phyloP scores from a whole-genome alignment of 2,113 vertebrate species.

The Sinocyclocheilus anshuiensis region DNA sequence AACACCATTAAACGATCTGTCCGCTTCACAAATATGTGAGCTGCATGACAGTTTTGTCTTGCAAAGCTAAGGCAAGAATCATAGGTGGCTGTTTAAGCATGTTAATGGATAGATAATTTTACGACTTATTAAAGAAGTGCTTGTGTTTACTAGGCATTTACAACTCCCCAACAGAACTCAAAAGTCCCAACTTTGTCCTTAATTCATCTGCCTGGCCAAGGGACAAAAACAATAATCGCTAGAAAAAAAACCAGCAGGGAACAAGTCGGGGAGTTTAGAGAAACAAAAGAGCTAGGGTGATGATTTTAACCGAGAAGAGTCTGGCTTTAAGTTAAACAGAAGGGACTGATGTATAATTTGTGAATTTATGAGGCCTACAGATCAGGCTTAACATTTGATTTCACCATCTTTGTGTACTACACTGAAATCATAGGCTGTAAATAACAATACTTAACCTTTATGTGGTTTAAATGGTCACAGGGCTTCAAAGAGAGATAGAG shows the following conservation, averaged over 20 bases:
- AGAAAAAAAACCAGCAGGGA: background rate
- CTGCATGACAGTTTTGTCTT: slow-evolving; percentile 2
- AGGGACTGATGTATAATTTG: slow-evolving; percentile 18
- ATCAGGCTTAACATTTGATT: slow-evolving; percentile 2
- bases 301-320: slow-evolving; percentile 8
- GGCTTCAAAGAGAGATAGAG: background rate
- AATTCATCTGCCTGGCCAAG: slow-evolving; percentile 35
- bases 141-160: slow-evolving; percentile 36
- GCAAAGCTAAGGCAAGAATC: slow-evolving; percentile 36
- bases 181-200: slow-evolving; percentile 15
- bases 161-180: slow-evolving; percentile 2
- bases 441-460: slow-evolving; percentile 7
- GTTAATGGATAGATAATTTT: slow-evolving; percentile 28
- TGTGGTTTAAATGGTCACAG: background rate
- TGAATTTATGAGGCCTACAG: slow-evolving; percentile 7
- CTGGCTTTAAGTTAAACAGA: background rate
- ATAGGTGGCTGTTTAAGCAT: slow-evolving; percentile 5
- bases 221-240: slow-evolving; percentile 33
- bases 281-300: background rate
- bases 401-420: background rate
- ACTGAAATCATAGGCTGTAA: slow-evolving; percentile 17
- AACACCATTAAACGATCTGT: slow-evolving; percentile 23
- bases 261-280: slow-evolving; percentile 12
- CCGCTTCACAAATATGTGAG: slow-evolving; percentile 35
- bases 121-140: slow-evolving; percentile 37